Conservation (phyloP, 2,888 invertebrate species). For the Archips crataeganus region DNA sequence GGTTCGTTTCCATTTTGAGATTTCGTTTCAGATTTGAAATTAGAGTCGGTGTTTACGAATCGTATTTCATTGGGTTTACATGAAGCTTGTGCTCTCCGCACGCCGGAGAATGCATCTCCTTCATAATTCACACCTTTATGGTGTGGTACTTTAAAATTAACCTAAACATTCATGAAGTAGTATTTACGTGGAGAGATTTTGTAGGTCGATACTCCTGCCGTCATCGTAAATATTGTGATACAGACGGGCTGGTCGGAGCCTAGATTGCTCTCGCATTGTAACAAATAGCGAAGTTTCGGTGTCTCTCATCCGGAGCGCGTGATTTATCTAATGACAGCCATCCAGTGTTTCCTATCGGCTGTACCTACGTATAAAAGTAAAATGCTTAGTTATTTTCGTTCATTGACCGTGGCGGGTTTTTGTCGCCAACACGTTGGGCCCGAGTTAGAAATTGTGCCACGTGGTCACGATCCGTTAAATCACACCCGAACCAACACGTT, state of each 20-base stretch:
- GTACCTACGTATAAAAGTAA: constrained; percentile 48
- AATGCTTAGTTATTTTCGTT: constrained; percentile 67
- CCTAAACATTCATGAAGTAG: not conserved
- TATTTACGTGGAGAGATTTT: not conserved
- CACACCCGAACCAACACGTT: constrained; percentile 16
- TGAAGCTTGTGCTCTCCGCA: not conserved
- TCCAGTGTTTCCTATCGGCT: constrained; percentile 46
- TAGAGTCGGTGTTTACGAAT: constrained; percentile 18
- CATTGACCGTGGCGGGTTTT: constrained; percentile 72
- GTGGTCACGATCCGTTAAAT: constrained; percentile 49
- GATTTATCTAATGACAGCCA: constrained; percentile 56
- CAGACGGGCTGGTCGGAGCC: constrained; percentile 1
- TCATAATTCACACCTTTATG: constrained; percentile 9
- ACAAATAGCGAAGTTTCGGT: constrained; percentile 37
- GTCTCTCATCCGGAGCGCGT: constrained; percentile 48
- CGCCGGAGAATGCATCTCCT: constrained; percentile 12
- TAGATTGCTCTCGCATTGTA: constrained; percentile 24
- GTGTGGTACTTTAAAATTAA: constrained; percentile 8
- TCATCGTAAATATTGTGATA: constrained; percentile 2
- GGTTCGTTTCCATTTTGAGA: constrained; percentile 14
- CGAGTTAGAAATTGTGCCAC: constrained; percentile 56
- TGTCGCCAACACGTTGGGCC: constrained; percentile 54
- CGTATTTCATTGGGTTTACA: constrained; percentile 24
- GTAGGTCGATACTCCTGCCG: not conserved
- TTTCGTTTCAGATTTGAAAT: constrained; percentile 24